Percentiles rank a stretch among this genome's conserved stretches.
Evolutionary conservation across 2,797 vertebrate species (phyloP).

Genomic region (Coluber constrictor): DNA sequence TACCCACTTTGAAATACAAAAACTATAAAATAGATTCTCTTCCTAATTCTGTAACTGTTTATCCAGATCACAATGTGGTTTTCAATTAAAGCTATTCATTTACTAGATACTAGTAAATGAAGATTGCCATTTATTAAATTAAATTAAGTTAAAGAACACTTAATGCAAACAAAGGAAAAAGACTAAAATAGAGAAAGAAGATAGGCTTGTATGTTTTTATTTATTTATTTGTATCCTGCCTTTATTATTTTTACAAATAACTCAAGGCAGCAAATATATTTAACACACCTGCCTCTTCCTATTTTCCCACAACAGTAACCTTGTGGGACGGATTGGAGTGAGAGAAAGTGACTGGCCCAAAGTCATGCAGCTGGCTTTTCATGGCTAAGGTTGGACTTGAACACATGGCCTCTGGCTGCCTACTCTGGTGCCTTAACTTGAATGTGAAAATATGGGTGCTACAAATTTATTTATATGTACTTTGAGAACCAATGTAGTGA

Average conservation of each 20-base stretch:
- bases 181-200: not conserved
- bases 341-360: too few relatives aligned
- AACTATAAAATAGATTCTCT: not conserved
- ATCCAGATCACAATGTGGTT: not conserved
- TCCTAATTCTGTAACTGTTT: not conserved
- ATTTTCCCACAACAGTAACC: too few relatives aligned
- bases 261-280: too few relatives aligned
- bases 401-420: too few relatives aligned
- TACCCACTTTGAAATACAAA: not conserved
- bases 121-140: too few relatives aligned
- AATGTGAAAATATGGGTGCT: not conserved
- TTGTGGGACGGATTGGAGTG: too few relatives aligned
- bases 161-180: not conserved
- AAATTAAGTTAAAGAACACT: not conserved
- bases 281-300: too few relatives aligned
- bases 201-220: not conserved
- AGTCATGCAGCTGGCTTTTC: too few relatives aligned
- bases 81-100: not conserved
- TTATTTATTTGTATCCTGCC: too few relatives aligned
- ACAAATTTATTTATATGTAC: not conserved
- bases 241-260: too few relatives aligned
- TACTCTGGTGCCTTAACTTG: not conserved
- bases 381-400: too few relatives aligned
- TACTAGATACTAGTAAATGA: not conserved
- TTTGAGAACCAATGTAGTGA: too few relatives aligned